These are phyloP conservation scores for Heterotis niloticus DNA, from an alignment of 2,113 vertebrate genomes.

Conservation along the genomic window DNA sequence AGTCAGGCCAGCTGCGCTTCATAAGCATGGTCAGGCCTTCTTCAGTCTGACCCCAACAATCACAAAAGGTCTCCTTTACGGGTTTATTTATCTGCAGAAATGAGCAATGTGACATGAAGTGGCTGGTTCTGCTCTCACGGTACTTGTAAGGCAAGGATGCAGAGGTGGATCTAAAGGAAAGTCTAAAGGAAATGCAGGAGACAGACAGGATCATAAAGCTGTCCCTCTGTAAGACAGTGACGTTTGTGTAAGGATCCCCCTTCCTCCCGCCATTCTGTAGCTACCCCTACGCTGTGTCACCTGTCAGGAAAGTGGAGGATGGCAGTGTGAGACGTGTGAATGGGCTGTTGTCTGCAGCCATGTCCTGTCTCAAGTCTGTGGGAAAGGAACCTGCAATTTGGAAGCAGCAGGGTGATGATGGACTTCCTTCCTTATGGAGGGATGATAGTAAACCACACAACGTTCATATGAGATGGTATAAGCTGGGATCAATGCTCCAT, in stretches of 20 bases:
- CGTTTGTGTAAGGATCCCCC: neutral
- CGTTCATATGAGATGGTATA: too few species aligned
- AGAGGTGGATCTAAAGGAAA: too few species aligned
- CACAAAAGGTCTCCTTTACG: too few species aligned
- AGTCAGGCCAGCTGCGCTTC: too few species aligned
- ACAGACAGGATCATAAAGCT: neutral
- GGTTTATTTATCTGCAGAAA: too few species aligned
- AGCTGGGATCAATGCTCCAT: too few species aligned
- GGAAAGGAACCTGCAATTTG: neutral
- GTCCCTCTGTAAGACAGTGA: neutral
- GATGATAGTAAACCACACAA: neutral
- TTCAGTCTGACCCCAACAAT: too few species aligned
- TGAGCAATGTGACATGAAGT: too few species aligned
- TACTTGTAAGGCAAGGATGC: too few species aligned
- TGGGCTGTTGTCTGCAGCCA: neutral
- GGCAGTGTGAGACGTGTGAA: neutral
- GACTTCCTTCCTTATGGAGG: neutral
- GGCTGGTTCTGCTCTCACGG: too few species aligned
- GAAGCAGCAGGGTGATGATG: neutral
- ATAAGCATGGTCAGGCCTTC: too few species aligned
- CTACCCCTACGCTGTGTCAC: neutral
- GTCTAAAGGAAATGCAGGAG: too few species aligned
- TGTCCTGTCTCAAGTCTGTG: neutral
- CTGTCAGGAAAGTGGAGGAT: slow-evolving; percentile 1
- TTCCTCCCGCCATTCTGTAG: neutral